These are phyloP conservation scores for Drosophila mimica DNA, from an alignment of 2,888 invertebrate genomes.

Conservation along the genomic window DNA sequence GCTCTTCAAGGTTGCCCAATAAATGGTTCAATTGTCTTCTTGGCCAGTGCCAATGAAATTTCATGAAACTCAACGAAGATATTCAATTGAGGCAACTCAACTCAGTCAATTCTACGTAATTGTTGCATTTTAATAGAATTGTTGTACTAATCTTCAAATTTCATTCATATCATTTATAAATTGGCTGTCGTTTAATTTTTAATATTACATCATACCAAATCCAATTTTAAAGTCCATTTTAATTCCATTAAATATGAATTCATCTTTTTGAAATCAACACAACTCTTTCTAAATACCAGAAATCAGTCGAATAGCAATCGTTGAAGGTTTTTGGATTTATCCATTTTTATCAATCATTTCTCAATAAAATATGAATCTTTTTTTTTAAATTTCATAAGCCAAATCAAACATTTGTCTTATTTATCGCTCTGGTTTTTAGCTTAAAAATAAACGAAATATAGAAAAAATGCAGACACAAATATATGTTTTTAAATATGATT, in stretches of 20 bases:
- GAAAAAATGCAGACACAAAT: neutral
- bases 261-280: neutral
- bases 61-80: neutral
- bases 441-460: neutral
- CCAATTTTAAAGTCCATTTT: neutral
- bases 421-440: neutral
- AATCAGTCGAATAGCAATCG: neutral
- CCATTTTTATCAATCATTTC: neutral
- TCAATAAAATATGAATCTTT: neutral
- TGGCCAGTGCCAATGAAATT: neutral
- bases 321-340: neutral
- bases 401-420: neutral
- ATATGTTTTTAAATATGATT: neutral
- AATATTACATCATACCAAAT: no score
- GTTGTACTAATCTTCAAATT: neutral
- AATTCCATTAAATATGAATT: neutral
- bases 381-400: neutral
- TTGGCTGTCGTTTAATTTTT: neutral
- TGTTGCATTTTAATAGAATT: neutral
- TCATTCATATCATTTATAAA: neutral
- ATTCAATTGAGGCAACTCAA: neutral
- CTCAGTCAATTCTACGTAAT: neutral
- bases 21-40: neutral
- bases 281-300: neutral
- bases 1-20: slow-evolving; percentile 24